A percentile compares a stretch with the other conserved stretches of the same genome.
These are phyloP conservation scores for Cotesia congregata DNA, from an alignment of 2,888 invertebrate genomes.

Conservation along the genomic window DNA sequence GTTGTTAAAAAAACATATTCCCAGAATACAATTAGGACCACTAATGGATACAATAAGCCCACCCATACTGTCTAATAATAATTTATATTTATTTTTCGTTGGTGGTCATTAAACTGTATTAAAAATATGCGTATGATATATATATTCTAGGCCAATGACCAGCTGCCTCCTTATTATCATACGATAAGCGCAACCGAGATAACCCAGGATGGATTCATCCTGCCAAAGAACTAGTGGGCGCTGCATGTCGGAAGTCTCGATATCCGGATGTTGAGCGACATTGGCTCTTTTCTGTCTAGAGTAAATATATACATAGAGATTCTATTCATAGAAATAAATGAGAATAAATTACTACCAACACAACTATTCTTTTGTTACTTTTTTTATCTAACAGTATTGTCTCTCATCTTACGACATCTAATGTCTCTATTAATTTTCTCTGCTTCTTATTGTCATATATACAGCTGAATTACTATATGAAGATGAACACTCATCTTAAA, in stretches of 20 bases:
- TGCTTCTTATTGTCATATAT: background rate
- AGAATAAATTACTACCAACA: background rate
- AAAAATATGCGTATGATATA: background rate
- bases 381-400: background rate
- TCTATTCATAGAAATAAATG: conserved; percentile 16
- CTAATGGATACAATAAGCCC: background rate
- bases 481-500: background rate
- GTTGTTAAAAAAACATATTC: conserved; percentile 4
- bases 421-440: background rate
- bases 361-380: conserved; percentile 2
- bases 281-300: conserved; percentile 16
- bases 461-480: background rate
- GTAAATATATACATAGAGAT: background rate
- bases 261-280: conserved; percentile 29
- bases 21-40: conserved; percentile 4
- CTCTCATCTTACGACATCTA: background rate
- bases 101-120: conserved; percentile 2
- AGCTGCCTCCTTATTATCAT: conserved; percentile 60
- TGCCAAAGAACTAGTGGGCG: conserved; percentile 44
- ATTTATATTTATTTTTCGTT: background rate
- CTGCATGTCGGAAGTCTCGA: conserved; percentile 31
- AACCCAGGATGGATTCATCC: conserved; percentile 48
- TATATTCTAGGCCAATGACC: conserved; percentile 60
- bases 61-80: background rate
- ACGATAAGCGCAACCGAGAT: conserved; percentile 54